Evolutionary conservation across 2,888 invertebrate species (phyloP), one percentile per base, ranked within the genome.

Genomic region (Sabatieria punctata): DNA sequence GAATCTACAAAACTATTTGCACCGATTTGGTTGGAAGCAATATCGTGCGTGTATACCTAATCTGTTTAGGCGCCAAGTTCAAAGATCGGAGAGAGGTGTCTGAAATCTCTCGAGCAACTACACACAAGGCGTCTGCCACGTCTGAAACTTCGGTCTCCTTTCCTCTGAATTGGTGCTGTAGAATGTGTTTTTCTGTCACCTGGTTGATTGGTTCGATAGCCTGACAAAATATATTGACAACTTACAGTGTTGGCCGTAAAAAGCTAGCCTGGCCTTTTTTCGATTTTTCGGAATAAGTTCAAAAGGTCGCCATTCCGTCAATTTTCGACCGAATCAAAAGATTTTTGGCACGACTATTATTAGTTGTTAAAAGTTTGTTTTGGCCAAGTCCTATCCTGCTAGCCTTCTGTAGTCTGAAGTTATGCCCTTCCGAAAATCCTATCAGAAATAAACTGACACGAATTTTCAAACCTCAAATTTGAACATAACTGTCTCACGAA

Each of bases 41-140:
- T 18, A 36, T 36, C 19, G 13, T 18, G 4, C 36, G 19, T 15
- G 3, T 36, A 15, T n/a, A 43, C 43, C 43, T 2, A 2, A 49
- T 41, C 4, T 46, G 25, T 21, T 37, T 21, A n/a, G 23, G 15
- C 11, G 36, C 38, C 26, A 42, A 15, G 18, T 38, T 22, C n/a
- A 26, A 13, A 15, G 21, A 2, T 39, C 33, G 2, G n/a, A 19
- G 18, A 8, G 36, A 37, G 2, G 30, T 30, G 22, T 35, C 33
- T 2, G 41, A 21, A 2, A 39, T 24, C 24, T 49, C 43, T 15
- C 19, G 2, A 19, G 46, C 43, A 19, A 35, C 36, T 19, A 43
- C 27, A n/a, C 33, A 30, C 13, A 49, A 47, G 11, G 46, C 49
- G 39, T 49, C 49, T 18, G 46, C 46, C 15, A 49, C 43, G 33